Percentiles rank a stretch among this genome's conserved stretches.
Evolutionary conservation across 2,888 invertebrate genomes (phyloP).

Genomic region (Diaperis boleti): DNA sequence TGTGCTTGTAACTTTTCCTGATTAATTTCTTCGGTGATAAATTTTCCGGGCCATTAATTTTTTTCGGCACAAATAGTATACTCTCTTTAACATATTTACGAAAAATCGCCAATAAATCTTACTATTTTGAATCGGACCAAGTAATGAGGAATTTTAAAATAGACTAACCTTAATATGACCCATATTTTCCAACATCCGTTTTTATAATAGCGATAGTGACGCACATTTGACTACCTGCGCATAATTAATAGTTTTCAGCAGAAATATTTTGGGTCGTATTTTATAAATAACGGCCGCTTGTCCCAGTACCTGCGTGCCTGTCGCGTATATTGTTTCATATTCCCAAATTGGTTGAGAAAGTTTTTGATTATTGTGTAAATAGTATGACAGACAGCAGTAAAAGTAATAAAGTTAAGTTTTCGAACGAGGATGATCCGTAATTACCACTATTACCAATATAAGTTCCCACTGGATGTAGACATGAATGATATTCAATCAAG

Average conservation of each 20-base stretch:
- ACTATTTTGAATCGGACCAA: slow-evolving; percentile 7
- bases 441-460: no score
- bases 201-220: slow-evolving; percentile 29
- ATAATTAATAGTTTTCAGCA: slow-evolving; percentile 36
- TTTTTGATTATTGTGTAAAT: slow-evolving; percentile 10
- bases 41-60: slow-evolving; percentile 13
- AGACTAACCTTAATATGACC: slow-evolving; percentile 26
- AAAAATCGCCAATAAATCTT: slow-evolving; percentile 26
- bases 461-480: no score
- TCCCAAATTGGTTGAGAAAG: slow-evolving; percentile 21
- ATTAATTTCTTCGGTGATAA: slow-evolving; percentile 3
- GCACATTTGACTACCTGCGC: slow-evolving; percentile 34
- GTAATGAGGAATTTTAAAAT: slow-evolving; percentile 21
- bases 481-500: no score
- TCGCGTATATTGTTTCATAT: slow-evolving; percentile 14
- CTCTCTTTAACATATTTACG: slow-evolving; percentile 4
- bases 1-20: slow-evolving; percentile 13
- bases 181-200: slow-evolving; percentile 25
- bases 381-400: neutral
- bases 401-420: no score
- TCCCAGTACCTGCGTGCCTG: slow-evolving; percentile 25
- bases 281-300: slow-evolving; percentile 29
- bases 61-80: neutral
- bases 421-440: no score
- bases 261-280: slow-evolving; percentile 26